phyloP scores from a whole-genome alignment of 2,797 vertebrate species.

The Pagetopsis macropterus region DNA sequence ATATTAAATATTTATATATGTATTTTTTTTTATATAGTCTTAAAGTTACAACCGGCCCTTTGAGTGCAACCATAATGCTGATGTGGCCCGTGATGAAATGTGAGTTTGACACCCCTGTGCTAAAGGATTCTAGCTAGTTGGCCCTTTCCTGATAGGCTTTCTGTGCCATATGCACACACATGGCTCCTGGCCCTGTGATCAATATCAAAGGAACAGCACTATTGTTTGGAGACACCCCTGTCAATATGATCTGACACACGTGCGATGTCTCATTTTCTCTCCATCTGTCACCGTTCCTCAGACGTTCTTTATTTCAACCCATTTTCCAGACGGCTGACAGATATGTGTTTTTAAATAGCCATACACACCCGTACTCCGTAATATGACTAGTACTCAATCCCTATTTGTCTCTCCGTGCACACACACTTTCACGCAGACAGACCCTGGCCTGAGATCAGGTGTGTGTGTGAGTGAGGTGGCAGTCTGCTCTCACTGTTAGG shows the following conservation, averaged over 20 bases:
- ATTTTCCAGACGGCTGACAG: conserved; percentile 27
- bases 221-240: conserved; percentile 23
- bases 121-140: neutral
- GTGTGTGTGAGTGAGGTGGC: conserved; percentile 56
- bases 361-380: neutral
- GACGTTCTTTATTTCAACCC: conserved; percentile 11
- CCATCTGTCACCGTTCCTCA: conserved; percentile 52
- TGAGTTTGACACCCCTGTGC: too few species aligned
- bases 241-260: conserved; percentile 40
- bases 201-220: conserved; percentile 34
- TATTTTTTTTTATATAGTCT: too few species aligned
- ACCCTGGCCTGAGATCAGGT: conserved; percentile 51
- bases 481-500: conserved; percentile 66
- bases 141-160: conserved; percentile 5
- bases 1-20: too few species aligned
- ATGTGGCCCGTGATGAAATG: too few species aligned
- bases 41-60: too few species aligned
- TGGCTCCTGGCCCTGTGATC: conserved; percentile 34
- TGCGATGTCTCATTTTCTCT: conserved; percentile 38
- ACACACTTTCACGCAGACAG: neutral
- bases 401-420: neutral
- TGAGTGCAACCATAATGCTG: too few species aligned
- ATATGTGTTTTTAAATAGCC: conserved; percentile 26
- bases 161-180: conserved; percentile 7
- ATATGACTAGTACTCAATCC: conserved; percentile 4